These are phyloP conservation scores for Saccostrea glomerata DNA, from an alignment of 1,140 invertebrate species.

Conservation along the genomic window DNA sequence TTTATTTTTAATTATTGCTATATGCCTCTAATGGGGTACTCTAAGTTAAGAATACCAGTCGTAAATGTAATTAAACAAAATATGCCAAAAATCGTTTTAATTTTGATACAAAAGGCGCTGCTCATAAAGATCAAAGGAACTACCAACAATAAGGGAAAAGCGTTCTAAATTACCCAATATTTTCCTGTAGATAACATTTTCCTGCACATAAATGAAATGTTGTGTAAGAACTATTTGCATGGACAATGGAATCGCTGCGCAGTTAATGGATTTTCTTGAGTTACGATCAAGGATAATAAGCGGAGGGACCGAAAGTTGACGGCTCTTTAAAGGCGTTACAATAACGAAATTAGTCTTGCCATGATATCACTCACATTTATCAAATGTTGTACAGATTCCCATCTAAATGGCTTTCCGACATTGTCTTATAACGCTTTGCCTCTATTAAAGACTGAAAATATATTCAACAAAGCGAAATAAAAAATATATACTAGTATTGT, in stretches of 20 bases:
- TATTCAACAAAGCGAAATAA: too few species aligned
- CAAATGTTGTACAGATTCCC: neutral
- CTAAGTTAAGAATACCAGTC: too few species aligned
- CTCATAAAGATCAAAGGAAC: neutral
- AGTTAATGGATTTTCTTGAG: neutral
- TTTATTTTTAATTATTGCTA: too few species aligned
- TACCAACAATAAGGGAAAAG: neutral
- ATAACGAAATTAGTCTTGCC: neutral
- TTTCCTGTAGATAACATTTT: too few species aligned
- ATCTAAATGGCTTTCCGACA: neutral
- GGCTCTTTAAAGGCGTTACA: neutral
- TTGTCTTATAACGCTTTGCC: neutral
- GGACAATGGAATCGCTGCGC: slow-evolving; percentile 2
- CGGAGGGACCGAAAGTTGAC: neutral
- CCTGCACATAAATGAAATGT: neutral
- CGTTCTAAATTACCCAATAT: neutral
- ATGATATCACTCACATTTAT: slow-evolving; percentile 14
- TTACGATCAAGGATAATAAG: neutral
- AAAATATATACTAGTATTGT: too few species aligned
- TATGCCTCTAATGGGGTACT: too few species aligned
- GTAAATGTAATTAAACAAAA: too few species aligned
- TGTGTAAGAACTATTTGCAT: neutral
- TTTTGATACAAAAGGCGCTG: neutral
- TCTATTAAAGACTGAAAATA: neutral
- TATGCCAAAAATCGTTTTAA: neutral